Conservation (phyloP, 2,888 invertebrate species). For the Nomada ferruginata region DNA sequence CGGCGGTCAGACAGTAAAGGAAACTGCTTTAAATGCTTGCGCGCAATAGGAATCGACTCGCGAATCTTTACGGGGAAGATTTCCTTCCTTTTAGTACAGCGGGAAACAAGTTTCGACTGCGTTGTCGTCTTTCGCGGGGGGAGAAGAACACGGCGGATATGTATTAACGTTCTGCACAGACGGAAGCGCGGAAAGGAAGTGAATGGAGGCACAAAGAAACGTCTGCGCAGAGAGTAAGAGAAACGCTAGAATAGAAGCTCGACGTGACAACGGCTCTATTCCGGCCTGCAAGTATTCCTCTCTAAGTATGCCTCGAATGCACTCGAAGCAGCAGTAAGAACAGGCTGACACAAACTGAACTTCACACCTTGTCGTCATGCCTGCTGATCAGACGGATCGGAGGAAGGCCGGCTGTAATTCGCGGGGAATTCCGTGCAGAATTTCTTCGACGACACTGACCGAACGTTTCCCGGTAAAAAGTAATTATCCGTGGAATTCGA, state of each 20-base stretch:
- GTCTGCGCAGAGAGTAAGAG: background rate
- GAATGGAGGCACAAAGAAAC: conserved; percentile 22
- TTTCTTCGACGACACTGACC: conserved; percentile 40
- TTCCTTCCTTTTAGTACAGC: background rate
- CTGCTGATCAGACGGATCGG: conserved; percentile 1
- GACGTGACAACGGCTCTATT: background rate
- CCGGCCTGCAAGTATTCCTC: background rate
- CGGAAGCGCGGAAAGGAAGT: conserved; percentile 8
- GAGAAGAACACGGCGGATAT: conserved; percentile 15
- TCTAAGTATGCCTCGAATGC: background rate
- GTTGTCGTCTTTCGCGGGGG: conserved; percentile 1
- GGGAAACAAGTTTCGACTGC: background rate
- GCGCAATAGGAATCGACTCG: background rate
- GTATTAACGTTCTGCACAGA: conserved; percentile 35
- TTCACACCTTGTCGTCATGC: background rate
- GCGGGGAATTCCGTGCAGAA: background rate
- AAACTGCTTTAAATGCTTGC: background rate
- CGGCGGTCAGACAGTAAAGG: conserved; percentile 20
- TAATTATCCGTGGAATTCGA: conserved; percentile 38
- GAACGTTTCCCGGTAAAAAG: conserved; percentile 8
- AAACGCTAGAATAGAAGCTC: background rate
- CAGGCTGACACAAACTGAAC: background rate
- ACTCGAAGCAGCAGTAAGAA: conserved; percentile 14
- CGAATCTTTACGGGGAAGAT: background rate
- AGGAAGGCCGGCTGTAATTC: conserved; percentile 1